Conservation (phyloP, 1,140 invertebrate species). For the Monochamus saltuarius region DNA sequence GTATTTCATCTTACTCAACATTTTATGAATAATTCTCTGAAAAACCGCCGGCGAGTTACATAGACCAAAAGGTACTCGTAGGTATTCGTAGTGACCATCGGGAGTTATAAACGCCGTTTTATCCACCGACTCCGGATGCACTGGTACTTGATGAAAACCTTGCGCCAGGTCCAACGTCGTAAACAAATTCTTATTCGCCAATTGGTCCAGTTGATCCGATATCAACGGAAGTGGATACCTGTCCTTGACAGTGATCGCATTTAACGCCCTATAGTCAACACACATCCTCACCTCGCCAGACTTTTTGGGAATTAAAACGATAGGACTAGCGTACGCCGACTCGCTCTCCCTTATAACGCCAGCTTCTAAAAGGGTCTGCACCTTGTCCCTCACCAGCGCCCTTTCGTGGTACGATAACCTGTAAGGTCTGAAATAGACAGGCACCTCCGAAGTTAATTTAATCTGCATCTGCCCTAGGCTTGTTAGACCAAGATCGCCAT, state of each 20-base stretch:
- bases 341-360: constrained; percentile 41
- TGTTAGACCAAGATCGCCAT: too few species aligned
- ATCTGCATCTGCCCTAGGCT: too few species aligned
- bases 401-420: constrained; percentile 9
- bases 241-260: constrained; percentile 47
- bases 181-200: constrained; percentile 25
- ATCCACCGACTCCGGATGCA: constrained; percentile 1
- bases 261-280: constrained; percentile 56
- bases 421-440: too few species aligned
- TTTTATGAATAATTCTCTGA: constrained; percentile 8
- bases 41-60: constrained; percentile 1
- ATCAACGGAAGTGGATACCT: too few species aligned
- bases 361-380: constrained; percentile 26
- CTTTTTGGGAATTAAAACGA: constrained; percentile 56
- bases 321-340: constrained; percentile 51
- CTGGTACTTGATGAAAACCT: constrained; percentile 15
- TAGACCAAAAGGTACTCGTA: constrained; percentile 14
- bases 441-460: too few species aligned
- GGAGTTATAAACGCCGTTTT: constrained; percentile 14
- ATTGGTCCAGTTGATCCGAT: constrained; percentile 42
- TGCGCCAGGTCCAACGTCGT: constrained; percentile 8
- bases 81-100: constrained; percentile 14
- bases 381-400: constrained; percentile 21
- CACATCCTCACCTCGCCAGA: constrained; percentile 53
- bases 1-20: neutral